phyloP scores from a whole-genome alignment of 2,888 invertebrate genomes.

The Drosophila formosana region DNA sequence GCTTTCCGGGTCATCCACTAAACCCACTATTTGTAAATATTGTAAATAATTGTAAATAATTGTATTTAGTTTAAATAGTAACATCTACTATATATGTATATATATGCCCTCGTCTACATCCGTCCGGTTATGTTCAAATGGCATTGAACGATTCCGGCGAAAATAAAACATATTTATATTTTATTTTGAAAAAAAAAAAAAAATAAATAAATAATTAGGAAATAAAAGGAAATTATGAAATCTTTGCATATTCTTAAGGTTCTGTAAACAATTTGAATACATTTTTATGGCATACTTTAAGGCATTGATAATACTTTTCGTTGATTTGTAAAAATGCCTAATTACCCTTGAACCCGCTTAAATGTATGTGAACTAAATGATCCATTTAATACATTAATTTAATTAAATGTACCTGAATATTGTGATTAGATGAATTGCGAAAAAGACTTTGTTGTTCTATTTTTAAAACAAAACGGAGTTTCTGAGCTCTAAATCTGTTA shows the following conservation, averaged over 20 bases:
- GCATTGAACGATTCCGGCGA: no score
- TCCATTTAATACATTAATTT: conserved; percentile 39
- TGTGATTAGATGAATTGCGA: conserved; percentile 17
- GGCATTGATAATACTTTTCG: not conserved
- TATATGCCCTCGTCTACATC: no score
- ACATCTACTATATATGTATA: no score
- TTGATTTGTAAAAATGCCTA: not conserved
- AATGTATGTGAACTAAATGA: conserved; percentile 39
- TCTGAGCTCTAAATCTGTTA: not conserved
- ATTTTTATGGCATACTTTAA: conserved; percentile 8
- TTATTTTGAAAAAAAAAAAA: no score
- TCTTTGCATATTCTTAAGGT: not conserved
- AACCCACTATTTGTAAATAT: no score
- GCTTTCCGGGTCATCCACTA: no score
- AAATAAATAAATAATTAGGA: no score
- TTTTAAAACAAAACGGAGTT: conserved; percentile 22
- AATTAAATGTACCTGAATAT: conserved; percentile 22
- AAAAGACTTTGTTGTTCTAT: not conserved
- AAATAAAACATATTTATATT: no score
- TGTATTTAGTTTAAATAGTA: no score
- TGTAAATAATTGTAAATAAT: no score
- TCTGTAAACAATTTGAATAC: not conserved
- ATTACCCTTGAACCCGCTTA: conserved; percentile 33
- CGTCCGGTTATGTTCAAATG: no score
- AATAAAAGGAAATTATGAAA: not conserved